These are phyloP conservation scores for Magallana ariakensis DNA, from an alignment of 1,140 invertebrate species.

Conservation along the genomic window DNA sequence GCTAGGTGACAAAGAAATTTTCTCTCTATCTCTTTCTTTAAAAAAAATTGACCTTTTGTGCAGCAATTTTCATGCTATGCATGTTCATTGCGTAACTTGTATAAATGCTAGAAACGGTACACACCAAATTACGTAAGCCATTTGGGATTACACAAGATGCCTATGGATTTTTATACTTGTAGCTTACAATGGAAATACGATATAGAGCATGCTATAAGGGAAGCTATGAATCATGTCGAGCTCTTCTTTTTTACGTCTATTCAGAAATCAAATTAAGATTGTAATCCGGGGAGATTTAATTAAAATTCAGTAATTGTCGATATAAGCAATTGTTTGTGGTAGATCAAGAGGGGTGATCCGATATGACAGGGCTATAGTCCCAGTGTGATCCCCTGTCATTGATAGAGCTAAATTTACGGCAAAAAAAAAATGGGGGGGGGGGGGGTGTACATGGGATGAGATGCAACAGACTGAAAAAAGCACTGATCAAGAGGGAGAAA, in stretches of 20 bases:
- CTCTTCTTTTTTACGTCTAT: neutral
- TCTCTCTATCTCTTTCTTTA: too few relatives aligned
- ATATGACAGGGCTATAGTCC: neutral
- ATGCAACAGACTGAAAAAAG: too few relatives aligned
- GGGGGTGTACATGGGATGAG: too few relatives aligned
- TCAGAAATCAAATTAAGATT: conserved; percentile 35
- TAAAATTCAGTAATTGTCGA: conserved; percentile 3
- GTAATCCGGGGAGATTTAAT: conserved; percentile 3
- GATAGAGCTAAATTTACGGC: conserved; percentile 30
- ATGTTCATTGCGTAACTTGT: too few relatives aligned
- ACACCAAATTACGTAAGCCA: too few relatives aligned
- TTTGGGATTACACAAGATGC: too few relatives aligned
- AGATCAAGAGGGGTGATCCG: neutral
- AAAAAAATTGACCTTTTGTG: too few relatives aligned
- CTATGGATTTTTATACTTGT: too few relatives aligned
- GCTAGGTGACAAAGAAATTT: too few relatives aligned
- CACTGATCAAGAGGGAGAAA: neutral
- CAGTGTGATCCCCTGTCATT: neutral
- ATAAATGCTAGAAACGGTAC: too few relatives aligned
- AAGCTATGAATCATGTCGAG: neutral
- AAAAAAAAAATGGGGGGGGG: neutral
- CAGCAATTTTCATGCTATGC: too few relatives aligned
- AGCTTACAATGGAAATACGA: too few relatives aligned
- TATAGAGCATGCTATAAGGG: neutral
- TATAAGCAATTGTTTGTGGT: conserved; percentile 16